These are phyloP conservation scores for Brachionus rotundiformis DNA, from an alignment of 1,140 invertebrate species.

Conservation along the genomic window DNA sequence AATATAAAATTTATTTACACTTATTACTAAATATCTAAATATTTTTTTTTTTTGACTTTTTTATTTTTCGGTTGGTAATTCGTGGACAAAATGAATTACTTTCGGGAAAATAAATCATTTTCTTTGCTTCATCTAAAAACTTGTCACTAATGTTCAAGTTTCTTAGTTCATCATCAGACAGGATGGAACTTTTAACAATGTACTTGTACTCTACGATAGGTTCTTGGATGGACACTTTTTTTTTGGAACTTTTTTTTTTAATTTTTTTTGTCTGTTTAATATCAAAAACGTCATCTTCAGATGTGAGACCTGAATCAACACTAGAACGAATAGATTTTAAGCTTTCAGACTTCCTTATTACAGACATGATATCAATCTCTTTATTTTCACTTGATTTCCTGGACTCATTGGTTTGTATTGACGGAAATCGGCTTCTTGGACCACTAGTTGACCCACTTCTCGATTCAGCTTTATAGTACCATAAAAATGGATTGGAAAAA, in stretches of 20 bases:
- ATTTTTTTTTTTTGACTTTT: neutral
- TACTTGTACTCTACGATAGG: neutral
- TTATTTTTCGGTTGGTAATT: neutral
- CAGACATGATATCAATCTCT: neutral
- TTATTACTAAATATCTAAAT: neutral
- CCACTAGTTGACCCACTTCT: neutral
- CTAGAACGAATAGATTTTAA: neutral
- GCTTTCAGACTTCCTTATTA: neutral
- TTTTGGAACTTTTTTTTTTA: constrained; percentile 5
- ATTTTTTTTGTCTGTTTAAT: neutral
- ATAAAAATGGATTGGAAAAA: constrained; percentile 10
- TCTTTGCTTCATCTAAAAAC: constrained; percentile 30
- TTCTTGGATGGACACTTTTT: neutral
- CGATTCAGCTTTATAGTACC: neutral
- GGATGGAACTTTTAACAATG: constrained; percentile 19
- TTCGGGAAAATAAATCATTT: constrained; percentile 31
- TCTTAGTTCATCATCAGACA: constrained; percentile 1
- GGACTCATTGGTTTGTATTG: neutral
- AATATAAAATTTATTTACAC: no score
- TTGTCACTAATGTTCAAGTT: constrained; percentile 18
- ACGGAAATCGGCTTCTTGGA: neutral
- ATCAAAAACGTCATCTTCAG: neutral
- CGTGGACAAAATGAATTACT: constrained; percentile 38
- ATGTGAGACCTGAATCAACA: neutral
- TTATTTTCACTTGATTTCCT: neutral